Conservation (phyloP, 1,140 invertebrate species). For the Ceratosolen solmsi region DNA sequence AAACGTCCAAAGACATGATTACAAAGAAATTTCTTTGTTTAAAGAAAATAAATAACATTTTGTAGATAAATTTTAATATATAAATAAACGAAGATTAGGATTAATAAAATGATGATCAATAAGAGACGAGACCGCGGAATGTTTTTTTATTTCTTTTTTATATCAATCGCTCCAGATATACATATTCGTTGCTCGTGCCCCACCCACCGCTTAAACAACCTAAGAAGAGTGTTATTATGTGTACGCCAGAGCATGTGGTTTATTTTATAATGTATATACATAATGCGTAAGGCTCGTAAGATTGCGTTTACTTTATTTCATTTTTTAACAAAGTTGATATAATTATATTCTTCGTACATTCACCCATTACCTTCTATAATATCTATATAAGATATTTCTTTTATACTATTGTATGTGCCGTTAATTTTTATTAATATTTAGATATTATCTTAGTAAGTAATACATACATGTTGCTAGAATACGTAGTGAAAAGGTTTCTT, state of each 20-base stretch:
- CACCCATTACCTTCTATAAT: constrained; percentile 1
- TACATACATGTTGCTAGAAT: constrained; percentile 32
- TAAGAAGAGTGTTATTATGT: constrained; percentile 44
- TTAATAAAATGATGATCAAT: constrained; percentile 20
- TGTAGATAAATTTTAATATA: constrained; percentile 37
- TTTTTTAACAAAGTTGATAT: constrained; percentile 25
- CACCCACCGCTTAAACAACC: constrained; percentile 51
- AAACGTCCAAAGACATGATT: constrained; percentile 50
- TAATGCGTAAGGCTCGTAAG: constrained; percentile 49
- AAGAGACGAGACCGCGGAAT: constrained; percentile 30
- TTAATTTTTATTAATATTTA: constrained; percentile 32
- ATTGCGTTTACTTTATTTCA: constrained; percentile 38
- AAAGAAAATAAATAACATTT: constrained; percentile 21
- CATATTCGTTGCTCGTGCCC: constrained; percentile 48
- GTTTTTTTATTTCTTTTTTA: constrained; percentile 36
- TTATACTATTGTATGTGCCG: constrained; percentile 6
- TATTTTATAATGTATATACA: constrained; percentile 47
- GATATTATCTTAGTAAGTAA: constrained; percentile 8
- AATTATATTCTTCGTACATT: constrained; percentile 18
- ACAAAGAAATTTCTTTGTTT: constrained; percentile 44
- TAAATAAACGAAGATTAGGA: constrained; percentile 32
- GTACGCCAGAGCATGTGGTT: constrained; percentile 23
- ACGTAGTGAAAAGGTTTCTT: constrained; percentile 34
- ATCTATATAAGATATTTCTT: constrained; percentile 11
- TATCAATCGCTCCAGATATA: constrained; percentile 25